phyloP scores from a whole-genome alignment of 2,797 vertebrate species.

The Pipistrellus kuhlii region DNA sequence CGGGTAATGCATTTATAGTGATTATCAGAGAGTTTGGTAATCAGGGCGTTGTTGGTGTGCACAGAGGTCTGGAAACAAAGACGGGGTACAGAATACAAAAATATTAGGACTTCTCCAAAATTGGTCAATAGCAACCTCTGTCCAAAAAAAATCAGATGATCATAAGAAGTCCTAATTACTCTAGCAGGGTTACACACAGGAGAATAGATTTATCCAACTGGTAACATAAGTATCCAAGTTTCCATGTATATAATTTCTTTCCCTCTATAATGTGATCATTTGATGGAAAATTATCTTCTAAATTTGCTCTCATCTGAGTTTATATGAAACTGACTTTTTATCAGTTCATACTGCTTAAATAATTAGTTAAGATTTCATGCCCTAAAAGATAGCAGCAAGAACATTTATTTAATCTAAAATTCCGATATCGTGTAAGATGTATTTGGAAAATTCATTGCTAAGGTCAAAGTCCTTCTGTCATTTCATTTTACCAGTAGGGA shows the following conservation, averaged over 20 bases:
- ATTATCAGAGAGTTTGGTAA: background rate
- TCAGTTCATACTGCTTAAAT: constrained; percentile 40
- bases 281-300: constrained; percentile 39
- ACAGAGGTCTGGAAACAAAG: background rate
- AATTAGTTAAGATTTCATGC: constrained; percentile 10
- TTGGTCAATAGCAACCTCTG: background rate
- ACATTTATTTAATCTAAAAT: constrained; percentile 58
- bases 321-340: constrained; percentile 37
- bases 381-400: background rate
- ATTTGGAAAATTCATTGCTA: background rate
- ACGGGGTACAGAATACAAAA: background rate
- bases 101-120: background rate
- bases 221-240: background rate
- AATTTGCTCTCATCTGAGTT: constrained; percentile 59
- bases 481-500: background rate
- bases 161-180: background rate
- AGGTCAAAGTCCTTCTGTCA: constrained; percentile 12
- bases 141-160: background rate
- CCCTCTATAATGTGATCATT: background rate
- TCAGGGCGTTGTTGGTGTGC: background rate
- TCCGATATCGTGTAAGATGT: background rate
- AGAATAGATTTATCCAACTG: background rate
- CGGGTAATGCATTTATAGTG: background rate
- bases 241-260: background rate
- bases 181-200: too few relatives aligned